Percentiles rank a stretch among this genome's conserved stretches.
These are phyloP conservation scores for Eurytoma adleriae DNA, from an alignment of 2,888 invertebrate species.

Conservation along the genomic window DNA sequence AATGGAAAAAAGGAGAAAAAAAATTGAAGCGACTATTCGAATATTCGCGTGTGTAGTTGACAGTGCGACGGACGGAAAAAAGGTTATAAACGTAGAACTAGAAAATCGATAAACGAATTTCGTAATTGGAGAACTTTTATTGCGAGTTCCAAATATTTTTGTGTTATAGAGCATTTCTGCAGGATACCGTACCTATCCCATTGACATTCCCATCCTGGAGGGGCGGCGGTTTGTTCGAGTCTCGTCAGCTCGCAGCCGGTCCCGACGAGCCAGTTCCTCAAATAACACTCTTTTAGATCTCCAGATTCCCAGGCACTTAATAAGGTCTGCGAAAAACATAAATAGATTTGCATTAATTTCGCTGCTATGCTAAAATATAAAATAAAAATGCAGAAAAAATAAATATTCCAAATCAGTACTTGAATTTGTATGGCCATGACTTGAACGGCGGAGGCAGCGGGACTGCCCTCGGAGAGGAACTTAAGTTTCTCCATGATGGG, in stretches of 20 bases:
- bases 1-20: conserved; percentile 16
- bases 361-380: background rate
- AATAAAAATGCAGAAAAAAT: background rate
- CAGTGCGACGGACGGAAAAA: conserved; percentile 13
- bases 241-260: conserved; percentile 80
- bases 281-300: conserved; percentile 79
- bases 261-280: conserved; percentile 80
- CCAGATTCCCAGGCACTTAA: conserved; percentile 81
- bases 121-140: conserved; percentile 41
- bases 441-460: conserved; percentile 79
- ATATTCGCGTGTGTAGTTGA: conserved; percentile 9
- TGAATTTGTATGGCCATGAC: conserved; percentile 81
- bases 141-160: conserved; percentile 38
- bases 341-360: background rate
- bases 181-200: conserved; percentile 85
- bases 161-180: conserved; percentile 53
- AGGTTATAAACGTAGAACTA: conserved; percentile 18
- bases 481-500: conserved; percentile 79
- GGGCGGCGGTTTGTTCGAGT: conserved; percentile 82
- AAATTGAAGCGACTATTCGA: conserved; percentile 7
- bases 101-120: conserved; percentile 20
- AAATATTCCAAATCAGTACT: conserved; percentile 70
- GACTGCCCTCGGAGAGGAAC: conserved; percentile 79
- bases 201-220: conserved; percentile 83
- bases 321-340: conserved; percentile 78